phyloP scores from a whole-genome alignment of 2,797 vertebrate genomes.

The Parotocinclus haroldoi region DNA sequence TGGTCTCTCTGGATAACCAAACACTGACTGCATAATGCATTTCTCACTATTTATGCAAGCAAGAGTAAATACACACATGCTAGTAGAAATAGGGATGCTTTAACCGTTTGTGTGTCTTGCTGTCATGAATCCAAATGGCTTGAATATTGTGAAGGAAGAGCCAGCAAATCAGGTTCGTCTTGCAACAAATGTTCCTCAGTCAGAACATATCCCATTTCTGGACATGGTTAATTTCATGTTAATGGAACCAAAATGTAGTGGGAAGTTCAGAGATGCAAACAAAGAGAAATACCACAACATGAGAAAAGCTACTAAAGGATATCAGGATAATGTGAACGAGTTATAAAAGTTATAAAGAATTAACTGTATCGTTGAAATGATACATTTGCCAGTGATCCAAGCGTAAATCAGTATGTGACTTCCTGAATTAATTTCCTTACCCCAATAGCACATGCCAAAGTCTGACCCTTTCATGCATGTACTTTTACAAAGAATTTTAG shows the following conservation, averaged over 20 bases:
- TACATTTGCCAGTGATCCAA: too few relatives aligned
- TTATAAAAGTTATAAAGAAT: too few relatives aligned
- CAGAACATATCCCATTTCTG: slow-evolving; percentile 12
- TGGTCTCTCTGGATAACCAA: slow-evolving; percentile 29
- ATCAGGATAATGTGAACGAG: too few relatives aligned
- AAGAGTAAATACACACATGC: slow-evolving; percentile 35
- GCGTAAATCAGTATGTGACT: too few relatives aligned
- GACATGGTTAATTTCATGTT: slow-evolving; percentile 8
- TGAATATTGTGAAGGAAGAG: slow-evolving; percentile 9
- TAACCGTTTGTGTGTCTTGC: slow-evolving; percentile 3
- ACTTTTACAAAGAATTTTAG: too few relatives aligned
- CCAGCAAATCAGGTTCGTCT: slow-evolving; percentile 25
- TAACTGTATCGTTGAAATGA: too few relatives aligned
- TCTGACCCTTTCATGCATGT: too few relatives aligned
- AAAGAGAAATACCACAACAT: too few relatives aligned
- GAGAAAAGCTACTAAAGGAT: too few relatives aligned
- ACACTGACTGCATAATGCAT: slow-evolving; percentile 23
- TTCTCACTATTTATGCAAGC: slow-evolving; percentile 37
- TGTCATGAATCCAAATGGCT: neutral
- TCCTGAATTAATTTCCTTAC: too few relatives aligned
- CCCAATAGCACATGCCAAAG: too few relatives aligned
- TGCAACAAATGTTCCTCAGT: slow-evolving; percentile 37
- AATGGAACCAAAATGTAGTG: slow-evolving; percentile 16
- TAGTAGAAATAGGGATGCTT: neutral
- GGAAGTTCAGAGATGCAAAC: slow-evolving; percentile 18